Evolutionary conservation across 1,140 invertebrate genomes (phyloP), one percentile per base, ranked within the genome.

Genomic region (Drosophila albomicans): DNA sequence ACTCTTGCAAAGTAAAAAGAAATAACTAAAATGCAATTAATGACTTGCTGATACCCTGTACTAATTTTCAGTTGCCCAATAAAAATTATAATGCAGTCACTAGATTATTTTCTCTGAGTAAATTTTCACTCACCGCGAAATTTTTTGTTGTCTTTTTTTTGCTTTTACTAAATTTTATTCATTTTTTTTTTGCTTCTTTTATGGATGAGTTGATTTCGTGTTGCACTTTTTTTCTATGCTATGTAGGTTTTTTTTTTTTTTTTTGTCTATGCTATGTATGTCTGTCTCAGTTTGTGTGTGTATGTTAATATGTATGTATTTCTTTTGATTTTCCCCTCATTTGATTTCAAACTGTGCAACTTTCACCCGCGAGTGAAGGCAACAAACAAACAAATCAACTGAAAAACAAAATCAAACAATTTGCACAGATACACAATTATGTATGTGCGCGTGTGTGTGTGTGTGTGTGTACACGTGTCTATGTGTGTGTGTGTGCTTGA

Each of bases 321-420:
- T 75, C 61, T 63, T 70, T 67, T 58, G 62, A 69, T 64, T 71
- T 82, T 86, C 54, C 52, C 73, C 64, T 72, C 68, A 79, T 79
- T 82, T 88, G 76, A 77, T 70, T 79, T 64, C 52, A 71, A 71
- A 71, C 73, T 87, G 71, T 81, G 68, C 75, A 86, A 86, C 82
- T 86, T 86, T 86, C 82, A 82, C 82, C 82, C 67, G 74, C 67
- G 74, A 58, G 30, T 46, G 32, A 11, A 57, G 58, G 59, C 56
- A 61, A 57, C 54, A 85, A 86, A 57, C 46, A 85, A 86, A 77
- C 73, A 70, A 84, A 51, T 64, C 63, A 72, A 70, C 62, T 67
- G 58, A 75, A 58, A 62, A 35, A 56, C 10, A 71, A 74, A 71
- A 54, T 61, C 20, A 77, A 59, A 52, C 52, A 62, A 63, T 49